Conservation (phyloP, 2,113 vertebrate species). For the Pantherophis guttatus region DNA sequence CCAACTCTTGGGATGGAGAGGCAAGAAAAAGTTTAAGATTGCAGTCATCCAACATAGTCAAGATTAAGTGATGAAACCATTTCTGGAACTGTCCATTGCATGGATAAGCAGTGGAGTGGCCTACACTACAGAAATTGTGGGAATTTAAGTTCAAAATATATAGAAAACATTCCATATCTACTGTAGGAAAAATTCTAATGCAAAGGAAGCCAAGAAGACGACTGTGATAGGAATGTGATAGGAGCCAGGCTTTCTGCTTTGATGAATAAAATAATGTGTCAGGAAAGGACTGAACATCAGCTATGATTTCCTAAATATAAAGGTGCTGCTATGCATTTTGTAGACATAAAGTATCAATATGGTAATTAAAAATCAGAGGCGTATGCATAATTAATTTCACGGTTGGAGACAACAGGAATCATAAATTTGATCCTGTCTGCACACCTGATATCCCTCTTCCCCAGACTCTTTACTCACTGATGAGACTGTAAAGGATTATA, state of each 20-base stretch:
- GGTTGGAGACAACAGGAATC: background rate
- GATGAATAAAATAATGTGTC: too few relatives aligned
- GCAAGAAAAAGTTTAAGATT: background rate
- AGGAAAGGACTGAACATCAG: background rate
- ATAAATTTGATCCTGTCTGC: background rate
- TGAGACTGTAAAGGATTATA: slow-evolving; percentile 69
- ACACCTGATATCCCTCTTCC: background rate
- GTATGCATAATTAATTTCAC: background rate
- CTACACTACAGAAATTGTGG: background rate
- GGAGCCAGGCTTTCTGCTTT: background rate
- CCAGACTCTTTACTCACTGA: slow-evolving; percentile 64
- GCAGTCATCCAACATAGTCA: background rate
- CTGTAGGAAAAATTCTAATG: background rate
- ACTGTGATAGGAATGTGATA: background rate
- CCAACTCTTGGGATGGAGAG: background rate
- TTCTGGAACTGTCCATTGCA: background rate
- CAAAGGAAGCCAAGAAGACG: background rate
- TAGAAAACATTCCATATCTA: background rate
- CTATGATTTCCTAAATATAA: background rate
- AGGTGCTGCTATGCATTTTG: background rate
- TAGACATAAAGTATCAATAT: background rate
- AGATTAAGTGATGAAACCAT: background rate
- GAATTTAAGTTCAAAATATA: background rate
- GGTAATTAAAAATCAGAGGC: background rate
- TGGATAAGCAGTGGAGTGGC: background rate